Conservation (phyloP, 2,888 invertebrate genomes). For the Dryomyza anilis region DNA sequence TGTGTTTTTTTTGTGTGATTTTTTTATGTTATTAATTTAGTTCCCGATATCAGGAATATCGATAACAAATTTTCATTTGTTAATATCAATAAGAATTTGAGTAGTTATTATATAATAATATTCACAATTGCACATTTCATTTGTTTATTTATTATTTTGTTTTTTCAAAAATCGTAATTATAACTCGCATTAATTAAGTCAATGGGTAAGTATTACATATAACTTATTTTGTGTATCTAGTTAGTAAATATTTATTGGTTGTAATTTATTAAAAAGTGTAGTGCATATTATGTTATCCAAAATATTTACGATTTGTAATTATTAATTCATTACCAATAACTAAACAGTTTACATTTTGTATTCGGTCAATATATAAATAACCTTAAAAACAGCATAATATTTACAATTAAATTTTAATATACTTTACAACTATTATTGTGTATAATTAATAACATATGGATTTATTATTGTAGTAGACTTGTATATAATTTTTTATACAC, state of each 20-base stretch:
- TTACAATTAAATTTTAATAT: constrained; percentile 15
- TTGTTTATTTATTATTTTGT: too few species aligned
- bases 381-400: constrained; percentile 21
- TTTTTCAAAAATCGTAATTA: too few species aligned
- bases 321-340: neutral
- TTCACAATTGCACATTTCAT: constrained; percentile 10
- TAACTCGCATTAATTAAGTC: too few species aligned
- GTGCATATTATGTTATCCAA: too few species aligned
- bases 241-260: neutral
- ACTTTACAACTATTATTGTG: constrained; percentile 20
- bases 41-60: too few species aligned
- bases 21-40: too few species aligned
- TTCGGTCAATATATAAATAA: neutral
- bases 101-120: constrained; percentile 1
- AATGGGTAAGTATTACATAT: too few species aligned
- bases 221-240: neutral
- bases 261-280: neutral
- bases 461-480: too few species aligned
- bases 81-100: neutral
- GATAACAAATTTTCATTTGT: too few species aligned
- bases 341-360: neutral
- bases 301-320: neutral
- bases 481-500: constrained; percentile 6
- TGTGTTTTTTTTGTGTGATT: too few species aligned
- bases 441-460: constrained; percentile 10